Evolutionary conservation across 1,140 invertebrate genomes (phyloP).

Genomic region (Scylla paramamosain): DNA sequence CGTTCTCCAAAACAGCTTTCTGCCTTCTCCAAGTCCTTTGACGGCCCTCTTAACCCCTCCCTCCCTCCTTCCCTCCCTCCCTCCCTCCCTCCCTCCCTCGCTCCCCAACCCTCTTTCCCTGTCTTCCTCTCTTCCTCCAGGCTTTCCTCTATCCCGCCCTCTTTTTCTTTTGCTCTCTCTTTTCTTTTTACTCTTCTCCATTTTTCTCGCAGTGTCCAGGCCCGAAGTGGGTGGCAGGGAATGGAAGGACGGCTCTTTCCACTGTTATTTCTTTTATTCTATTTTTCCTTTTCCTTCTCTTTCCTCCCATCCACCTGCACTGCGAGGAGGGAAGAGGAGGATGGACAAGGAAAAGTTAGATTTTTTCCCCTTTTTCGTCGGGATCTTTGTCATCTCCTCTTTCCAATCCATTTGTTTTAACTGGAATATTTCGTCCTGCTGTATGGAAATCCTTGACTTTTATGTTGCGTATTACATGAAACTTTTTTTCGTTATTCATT

Average conservation of each 20-base stretch:
- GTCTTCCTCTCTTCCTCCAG: neutral
- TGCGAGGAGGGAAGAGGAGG: neutral
- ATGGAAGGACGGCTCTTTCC: neutral
- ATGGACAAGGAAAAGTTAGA: neutral
- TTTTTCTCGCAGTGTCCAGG: too few species aligned
- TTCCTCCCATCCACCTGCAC: slow-evolving; percentile 8
- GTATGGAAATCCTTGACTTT: neutral
- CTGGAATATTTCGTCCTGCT: neutral
- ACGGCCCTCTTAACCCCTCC: neutral
- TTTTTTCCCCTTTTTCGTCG: neutral
- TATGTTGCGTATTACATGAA: neutral
- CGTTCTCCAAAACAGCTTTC: too few species aligned
- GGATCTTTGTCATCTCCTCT: neutral
- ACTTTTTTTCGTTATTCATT: neutral
- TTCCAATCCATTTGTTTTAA: slow-evolving; percentile 1
- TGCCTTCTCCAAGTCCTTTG: too few species aligned
- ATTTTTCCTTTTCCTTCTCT: neutral
- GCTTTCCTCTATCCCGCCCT: neutral
- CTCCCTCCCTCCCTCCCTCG: neutral
- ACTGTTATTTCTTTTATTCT: slow-evolving; percentile 1
- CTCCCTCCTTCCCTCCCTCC: neutral
- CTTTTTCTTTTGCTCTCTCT: neutral
- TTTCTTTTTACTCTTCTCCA: neutral
- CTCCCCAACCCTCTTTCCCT: neutral
- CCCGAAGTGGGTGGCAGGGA: neutral